These are phyloP conservation scores for Tinea pellionella DNA, from an alignment of 2,888 invertebrate genomes.

Conservation along the genomic window DNA sequence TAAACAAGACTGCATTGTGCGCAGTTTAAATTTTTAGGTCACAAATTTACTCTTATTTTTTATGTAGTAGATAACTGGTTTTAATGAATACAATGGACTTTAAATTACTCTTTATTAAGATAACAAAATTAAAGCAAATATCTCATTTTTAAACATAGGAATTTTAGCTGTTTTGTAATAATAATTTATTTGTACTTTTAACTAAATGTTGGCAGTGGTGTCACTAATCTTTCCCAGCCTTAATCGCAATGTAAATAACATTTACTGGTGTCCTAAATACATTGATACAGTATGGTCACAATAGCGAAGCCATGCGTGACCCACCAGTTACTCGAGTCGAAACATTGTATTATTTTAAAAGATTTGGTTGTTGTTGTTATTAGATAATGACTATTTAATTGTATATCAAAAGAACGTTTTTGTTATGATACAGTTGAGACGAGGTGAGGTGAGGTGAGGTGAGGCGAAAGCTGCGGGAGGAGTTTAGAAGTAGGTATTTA, in stretches of 20 bases:
- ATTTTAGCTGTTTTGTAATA: neutral
- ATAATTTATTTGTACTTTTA: neutral
- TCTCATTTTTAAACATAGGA: neutral
- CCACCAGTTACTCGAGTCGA: neutral
- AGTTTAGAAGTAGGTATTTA: too few relatives aligned
- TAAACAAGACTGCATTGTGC: neutral
- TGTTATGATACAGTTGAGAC: neutral
- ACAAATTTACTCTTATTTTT: neutral
- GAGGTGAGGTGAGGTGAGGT: neutral
- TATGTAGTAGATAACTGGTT: neutral
- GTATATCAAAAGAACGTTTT: conserved; percentile 33
- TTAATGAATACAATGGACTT: neutral
- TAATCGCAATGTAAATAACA: too few relatives aligned
- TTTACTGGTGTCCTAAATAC: neutral
- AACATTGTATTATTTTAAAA: conserved; percentile 28
- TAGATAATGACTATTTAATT: conserved; percentile 47
- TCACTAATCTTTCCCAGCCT: too few relatives aligned
- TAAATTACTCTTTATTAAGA: neutral
- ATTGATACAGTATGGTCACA: conserved; percentile 22
- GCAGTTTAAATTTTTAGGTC: neutral
- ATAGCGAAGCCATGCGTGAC: conserved; percentile 11
- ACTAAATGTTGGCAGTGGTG: too few relatives aligned
- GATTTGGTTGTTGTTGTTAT: conserved; percentile 29
- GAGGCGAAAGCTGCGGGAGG: too few relatives aligned
- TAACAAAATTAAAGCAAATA: neutral